Conservation (phyloP, 2,113 vertebrate species). For the Holacanthus passer region DNA sequence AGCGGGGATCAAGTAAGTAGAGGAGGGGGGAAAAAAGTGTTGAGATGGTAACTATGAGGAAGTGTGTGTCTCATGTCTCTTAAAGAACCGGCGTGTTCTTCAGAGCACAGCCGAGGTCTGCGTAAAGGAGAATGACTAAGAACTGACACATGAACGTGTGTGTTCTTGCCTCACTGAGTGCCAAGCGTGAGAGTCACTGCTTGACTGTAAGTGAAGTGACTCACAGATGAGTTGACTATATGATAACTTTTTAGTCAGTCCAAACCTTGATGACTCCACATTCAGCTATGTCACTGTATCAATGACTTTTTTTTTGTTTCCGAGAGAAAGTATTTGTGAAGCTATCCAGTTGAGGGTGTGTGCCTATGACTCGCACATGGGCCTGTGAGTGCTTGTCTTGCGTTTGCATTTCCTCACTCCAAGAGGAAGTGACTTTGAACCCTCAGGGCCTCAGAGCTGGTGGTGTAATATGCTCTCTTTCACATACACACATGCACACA, state of each 20-base stretch:
- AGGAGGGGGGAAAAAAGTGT: not conserved
- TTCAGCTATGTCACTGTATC: constrained; percentile 6
- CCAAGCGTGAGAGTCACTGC: constrained; percentile 59
- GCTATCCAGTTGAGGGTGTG: constrained; percentile 55
- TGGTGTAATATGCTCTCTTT: constrained; percentile 59
- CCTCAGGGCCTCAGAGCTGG: constrained; percentile 60
- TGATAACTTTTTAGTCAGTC: constrained; percentile 40
- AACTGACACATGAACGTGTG: constrained; percentile 64
- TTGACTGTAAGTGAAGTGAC: constrained; percentile 76
- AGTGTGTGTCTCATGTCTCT: constrained; percentile 12
- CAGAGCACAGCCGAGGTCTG: constrained; percentile 31
- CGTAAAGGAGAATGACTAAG: constrained; percentile 57
- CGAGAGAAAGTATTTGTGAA: constrained; percentile 4
- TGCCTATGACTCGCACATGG: constrained; percentile 52
- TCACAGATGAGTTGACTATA: constrained; percentile 61
- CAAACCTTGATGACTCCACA: constrained; percentile 39
- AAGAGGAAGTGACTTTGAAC: constrained; percentile 77
- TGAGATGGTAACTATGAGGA: constrained; percentile 27
- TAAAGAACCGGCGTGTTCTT: constrained; percentile 45
- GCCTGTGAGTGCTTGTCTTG: constrained; percentile 69
- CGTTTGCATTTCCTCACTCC: constrained; percentile 69
- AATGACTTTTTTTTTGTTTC: constrained; percentile 13
- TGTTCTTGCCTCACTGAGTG: constrained; percentile 58
- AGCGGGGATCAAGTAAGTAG: constrained; percentile 27
- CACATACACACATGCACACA: not conserved